Evolutionary conservation across 2,797 vertebrate species (phyloP), one percentile per base, ranked within the genome.

Genomic region (Gadopsis marmoratus): DNA sequence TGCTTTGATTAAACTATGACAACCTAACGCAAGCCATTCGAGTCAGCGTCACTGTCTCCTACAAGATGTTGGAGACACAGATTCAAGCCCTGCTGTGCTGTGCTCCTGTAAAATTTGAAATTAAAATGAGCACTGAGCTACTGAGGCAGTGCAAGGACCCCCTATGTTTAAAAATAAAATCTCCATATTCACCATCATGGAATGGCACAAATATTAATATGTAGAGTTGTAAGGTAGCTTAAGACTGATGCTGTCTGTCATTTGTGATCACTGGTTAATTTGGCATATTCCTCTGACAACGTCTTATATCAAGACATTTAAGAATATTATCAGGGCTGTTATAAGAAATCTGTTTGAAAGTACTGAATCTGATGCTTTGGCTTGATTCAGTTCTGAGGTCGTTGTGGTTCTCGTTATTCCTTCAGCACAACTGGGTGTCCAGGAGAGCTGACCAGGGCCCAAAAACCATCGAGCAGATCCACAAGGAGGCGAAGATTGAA

Each of bases 381-480:
- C 51, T 50, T 56, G n/a, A 35, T 58, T 58, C 35, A 39, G 16
- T 17, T 48, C 58, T 37, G 5, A 54, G 41, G 8, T 61, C 12
- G 23, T 23, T 74, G 23, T 61, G 43, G 0, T 3, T 69, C 0
- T 29, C 5, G 1, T 64, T 26, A 4, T 47, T 60, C 59, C 50
- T 61, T 12, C 84, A 99, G 98, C 97, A 98, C 93, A 98, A 97
- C 91, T 99, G 98, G 98, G 95, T 99, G 62, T 98, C 98, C 7
- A 95, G 98, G 87, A 96, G 97, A 92, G 97, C 96, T 26, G 98
- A 99, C 89, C 97, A 98, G 88, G 98, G 98, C 16, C 98, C 98
- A 0, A 99, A 99, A 92, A 99, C 98, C 70, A 99, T 99, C 0
- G 98, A 99, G 93, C 98, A 99, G 95, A 99, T 99, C 89, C 98